Base-by-base conservation (phyloP, 2,113 vertebrate genomes). In the Phyllostomus discolor region DNA sequence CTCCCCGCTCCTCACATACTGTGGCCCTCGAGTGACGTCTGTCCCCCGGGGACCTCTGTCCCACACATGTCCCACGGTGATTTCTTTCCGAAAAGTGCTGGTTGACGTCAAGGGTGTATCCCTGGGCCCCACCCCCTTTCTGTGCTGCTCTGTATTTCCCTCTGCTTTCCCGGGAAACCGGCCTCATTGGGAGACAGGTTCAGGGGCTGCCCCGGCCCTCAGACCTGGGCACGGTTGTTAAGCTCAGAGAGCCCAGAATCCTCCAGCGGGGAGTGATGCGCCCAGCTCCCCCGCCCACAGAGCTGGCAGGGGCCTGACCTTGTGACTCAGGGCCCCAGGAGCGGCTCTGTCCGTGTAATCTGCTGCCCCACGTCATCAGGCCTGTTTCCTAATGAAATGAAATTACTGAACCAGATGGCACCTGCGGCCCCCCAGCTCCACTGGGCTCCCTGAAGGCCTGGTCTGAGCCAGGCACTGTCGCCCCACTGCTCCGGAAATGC, bases 1-100 rank as follows among this genome's bases (percentile, higher is more conserved):
- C n/a, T 4, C 16, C 24, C 26, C 28, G 8, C 0, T 24, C 31
- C 33, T 31, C 31, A 0, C 54, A 7, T 10, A 20, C 2, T 14
- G 48, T 35, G 80, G 24, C 35, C 9, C 38, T 54, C 7, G 7
- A 67, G 20, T 48, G 82, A 41, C 26, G 46, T 33, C 4, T n/a
- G 8, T 41, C 41, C 33, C 66, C 41, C 0, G 2, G 22, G 26
- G 64, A 33, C 11, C 0, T 19, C 31, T 22, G 10, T 87, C 91
- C 76, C 67, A 22, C 20, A 35, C 35, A n/a, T 33, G 28, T 31
- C 69, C 38, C 50, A 50, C 50, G 31, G 62, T 38, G 70, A 3
- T n/a, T 50, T 76, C 76, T 73, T 88, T 83, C 83, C 57, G 67
- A 1, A 46, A 81, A 87, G 81, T 85, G 0, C 22, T 31, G 50